Evolutionary conservation across 2,797 vertebrate genomes (phyloP), one percentile per base, ranked within the genome.

Genomic region (Garrulus glandarius): DNA sequence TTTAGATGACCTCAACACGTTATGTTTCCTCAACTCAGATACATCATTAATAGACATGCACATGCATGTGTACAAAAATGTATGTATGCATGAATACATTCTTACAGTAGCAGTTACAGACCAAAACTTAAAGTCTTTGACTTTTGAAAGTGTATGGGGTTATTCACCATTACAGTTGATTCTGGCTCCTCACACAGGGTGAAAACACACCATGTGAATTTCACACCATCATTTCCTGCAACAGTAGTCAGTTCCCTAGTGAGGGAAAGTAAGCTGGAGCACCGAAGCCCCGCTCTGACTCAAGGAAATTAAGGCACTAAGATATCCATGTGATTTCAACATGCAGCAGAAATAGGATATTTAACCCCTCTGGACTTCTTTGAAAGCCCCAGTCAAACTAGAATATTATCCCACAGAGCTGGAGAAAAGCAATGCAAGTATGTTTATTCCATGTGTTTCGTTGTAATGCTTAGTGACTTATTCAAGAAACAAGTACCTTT

Each of bases 1-100:
- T 83, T 87, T 3, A 75, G 16, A 36, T 14, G 18, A 46, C 30
- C 18, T 15, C 49, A 49, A 16, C 61, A 34, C 2, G 1, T 29
- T 77, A 10, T 41, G 41, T 41, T 41, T 41, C 41, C 41, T 41
- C 41, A 55, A 52, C 22, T 76, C 39, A 75, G 41, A 71, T 15
- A 53, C 8, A 20, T 36, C 30, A 6, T 70, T 74, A 61, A 46
- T 10, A 77, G 24, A 27, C 7, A 7, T 5, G 15, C 15, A 43
- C 16, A 30, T 15, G 15, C 8, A 16, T 2, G 3, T 29, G 36
- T 13, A 36, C 19, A 27, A 6, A 11, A 37, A 39, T 0, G 4
- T 24, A 16, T 1, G 2, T 13, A 12, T 23, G n/a, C 13, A 29
- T 8, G 5, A 37, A 64, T 13, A 6, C 14, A 59, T 70, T 34